Evolutionary conservation across 2,797 vertebrate genomes (phyloP).

Genomic region (Channallabes apus): DNA sequence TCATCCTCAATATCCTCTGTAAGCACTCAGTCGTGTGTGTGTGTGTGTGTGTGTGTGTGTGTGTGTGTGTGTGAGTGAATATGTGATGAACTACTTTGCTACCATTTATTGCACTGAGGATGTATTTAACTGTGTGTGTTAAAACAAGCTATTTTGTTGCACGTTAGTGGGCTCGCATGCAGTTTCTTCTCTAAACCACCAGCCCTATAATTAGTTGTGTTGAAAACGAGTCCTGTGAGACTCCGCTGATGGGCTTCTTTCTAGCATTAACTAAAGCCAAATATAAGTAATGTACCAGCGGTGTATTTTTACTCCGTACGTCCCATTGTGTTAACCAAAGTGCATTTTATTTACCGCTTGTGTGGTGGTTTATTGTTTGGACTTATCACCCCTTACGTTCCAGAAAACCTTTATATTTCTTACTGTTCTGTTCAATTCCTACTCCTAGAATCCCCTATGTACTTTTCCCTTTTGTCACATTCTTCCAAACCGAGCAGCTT

Average conservation of each 20-base stretch:
- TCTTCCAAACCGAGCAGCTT: constrained; percentile 44
- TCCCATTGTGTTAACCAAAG: constrained; percentile 1
- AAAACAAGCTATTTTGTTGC: constrained; percentile 10
- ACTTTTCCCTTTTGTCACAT: constrained; percentile 39
- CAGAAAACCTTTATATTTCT: constrained; percentile 43
- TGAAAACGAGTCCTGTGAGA: constrained; percentile 31
- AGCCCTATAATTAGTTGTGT: constrained; percentile 26
- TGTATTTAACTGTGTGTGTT: constrained; percentile 9
- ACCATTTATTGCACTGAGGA: background rate
- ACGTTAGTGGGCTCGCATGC: constrained; percentile 7
- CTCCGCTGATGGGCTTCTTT: constrained; percentile 29
- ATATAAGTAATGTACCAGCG: constrained; percentile 11
- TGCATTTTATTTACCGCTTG: constrained; percentile 31
- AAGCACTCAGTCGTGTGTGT: constrained; percentile 65
- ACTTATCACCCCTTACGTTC: constrained; percentile 34
- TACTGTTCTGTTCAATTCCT: constrained; percentile 48
- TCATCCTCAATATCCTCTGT: constrained; percentile 93
- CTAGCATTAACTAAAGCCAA: constrained; percentile 20
- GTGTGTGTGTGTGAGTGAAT: constrained; percentile 13
- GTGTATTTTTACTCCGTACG: background rate
- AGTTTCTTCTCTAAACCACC: constrained; percentile 31
- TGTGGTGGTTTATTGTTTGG: constrained; percentile 34
- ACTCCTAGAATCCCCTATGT: constrained; percentile 52
- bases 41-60: too few species aligned
- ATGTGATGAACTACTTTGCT: constrained; percentile 3